Evolutionary conservation across 2,113 vertebrate genomes (phyloP).

Genomic region (Lota lota): DNA sequence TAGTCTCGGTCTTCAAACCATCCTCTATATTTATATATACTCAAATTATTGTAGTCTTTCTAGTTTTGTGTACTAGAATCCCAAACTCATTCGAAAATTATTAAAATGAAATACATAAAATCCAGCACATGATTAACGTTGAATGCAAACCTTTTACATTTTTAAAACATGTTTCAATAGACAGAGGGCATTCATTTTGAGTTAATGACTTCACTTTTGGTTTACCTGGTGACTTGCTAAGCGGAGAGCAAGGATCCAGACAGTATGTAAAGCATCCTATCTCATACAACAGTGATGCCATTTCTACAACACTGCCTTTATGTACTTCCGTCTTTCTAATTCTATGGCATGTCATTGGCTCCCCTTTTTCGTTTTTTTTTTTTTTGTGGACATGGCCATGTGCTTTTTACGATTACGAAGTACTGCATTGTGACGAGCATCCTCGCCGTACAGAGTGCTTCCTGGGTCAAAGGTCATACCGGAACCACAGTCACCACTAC

Average conservation of each 20-base stretch:
- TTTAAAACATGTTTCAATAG: constrained; percentile 47
- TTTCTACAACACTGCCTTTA: too few relatives aligned
- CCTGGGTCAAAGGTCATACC: constrained; percentile 47
- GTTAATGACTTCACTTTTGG: constrained; percentile 19
- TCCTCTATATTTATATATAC: constrained; percentile 9
- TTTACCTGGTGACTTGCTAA: neutral
- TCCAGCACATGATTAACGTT: constrained; percentile 48
- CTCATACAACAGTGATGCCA: too few relatives aligned
- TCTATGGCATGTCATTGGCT: too few relatives aligned
- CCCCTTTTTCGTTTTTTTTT: neutral
- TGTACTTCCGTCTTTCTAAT: too few relatives aligned
- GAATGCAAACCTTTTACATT: constrained; percentile 50
- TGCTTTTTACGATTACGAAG: constrained; percentile 28
- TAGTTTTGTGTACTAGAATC: constrained; percentile 37
- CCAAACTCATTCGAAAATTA: too few relatives aligned
- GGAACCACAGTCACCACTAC: constrained; percentile 64
- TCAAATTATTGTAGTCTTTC: constrained; percentile 27
- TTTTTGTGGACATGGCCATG: constrained; percentile 14
- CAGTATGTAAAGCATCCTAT: too few relatives aligned
- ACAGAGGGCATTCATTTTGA: constrained; percentile 5
- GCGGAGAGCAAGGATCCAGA: too few relatives aligned
- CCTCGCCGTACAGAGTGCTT: constrained; percentile 34
- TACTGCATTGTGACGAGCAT: constrained; percentile 36
- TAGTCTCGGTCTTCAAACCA: neutral
- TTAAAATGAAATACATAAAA: constrained; percentile 8